phyloP scores from a whole-genome alignment of 2,888 invertebrate species.

The Drosophila formosana region DNA sequence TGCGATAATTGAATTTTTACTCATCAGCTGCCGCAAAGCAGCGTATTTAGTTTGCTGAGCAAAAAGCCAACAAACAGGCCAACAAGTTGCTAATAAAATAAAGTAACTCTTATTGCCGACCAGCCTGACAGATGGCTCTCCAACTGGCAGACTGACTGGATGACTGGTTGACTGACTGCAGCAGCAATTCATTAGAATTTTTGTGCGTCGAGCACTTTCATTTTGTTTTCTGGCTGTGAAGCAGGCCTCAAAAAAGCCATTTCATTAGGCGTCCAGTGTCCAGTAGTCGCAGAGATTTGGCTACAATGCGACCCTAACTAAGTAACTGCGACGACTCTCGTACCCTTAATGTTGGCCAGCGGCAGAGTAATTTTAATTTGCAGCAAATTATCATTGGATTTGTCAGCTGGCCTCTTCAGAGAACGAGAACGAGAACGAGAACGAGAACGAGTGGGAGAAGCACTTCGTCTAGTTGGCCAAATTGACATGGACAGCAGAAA shows the following conservation, averaged over 20 bases:
- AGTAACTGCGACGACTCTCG: conserved; percentile 38
- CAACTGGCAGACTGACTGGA: conserved; percentile 15
- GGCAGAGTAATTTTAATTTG: conserved; percentile 73
- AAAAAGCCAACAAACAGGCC: not conserved
- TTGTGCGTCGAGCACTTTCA: conserved; percentile 56
- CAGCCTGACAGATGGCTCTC: conserved; percentile 12
- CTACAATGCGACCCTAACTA: conserved; percentile 51
- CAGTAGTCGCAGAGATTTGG: conserved; percentile 19
- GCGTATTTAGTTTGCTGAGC: conserved; percentile 57
- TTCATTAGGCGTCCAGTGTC: conserved; percentile 55
- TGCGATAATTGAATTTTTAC: conserved; percentile 67
- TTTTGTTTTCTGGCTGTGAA: conserved; percentile 34
- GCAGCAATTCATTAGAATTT: conserved; percentile 69
- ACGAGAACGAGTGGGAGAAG: conserved; percentile 6
- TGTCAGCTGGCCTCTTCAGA: conserved; percentile 33
- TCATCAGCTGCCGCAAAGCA: conserved; percentile 38
- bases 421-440: not conserved
- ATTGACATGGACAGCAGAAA: conserved; percentile 53
- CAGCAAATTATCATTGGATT: conserved; percentile 66
- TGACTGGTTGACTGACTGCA: conserved; percentile 15
- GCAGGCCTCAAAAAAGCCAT: conserved; percentile 53
- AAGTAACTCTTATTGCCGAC: conserved; percentile 54
- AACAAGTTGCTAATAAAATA: conserved; percentile 73
- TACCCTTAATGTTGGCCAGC: conserved; percentile 52
- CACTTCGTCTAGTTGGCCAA: conserved; percentile 33